Evolutionary conservation across 2,797 vertebrate genomes (phyloP).

Genomic region (Pitangus sulphuratus): DNA sequence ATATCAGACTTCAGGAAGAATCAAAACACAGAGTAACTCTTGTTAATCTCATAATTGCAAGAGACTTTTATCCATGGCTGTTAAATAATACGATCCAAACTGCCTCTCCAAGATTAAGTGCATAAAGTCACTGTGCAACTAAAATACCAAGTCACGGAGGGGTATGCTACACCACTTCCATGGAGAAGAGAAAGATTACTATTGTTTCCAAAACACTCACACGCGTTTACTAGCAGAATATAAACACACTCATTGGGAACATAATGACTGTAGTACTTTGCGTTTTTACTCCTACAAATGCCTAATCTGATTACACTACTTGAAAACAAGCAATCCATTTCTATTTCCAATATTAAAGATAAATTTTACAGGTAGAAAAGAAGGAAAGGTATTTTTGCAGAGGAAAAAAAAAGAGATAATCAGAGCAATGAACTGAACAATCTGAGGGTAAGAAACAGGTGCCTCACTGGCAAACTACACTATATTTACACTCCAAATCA

Average conservation of each 20-base stretch:
- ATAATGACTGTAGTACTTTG: not conserved
- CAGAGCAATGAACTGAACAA: not conserved
- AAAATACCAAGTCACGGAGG: constrained; percentile 25
- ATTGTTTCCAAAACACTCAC: not conserved
- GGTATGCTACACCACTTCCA: not conserved
- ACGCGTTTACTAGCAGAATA: not conserved
- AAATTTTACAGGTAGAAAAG: not conserved
- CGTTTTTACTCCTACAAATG: not conserved
- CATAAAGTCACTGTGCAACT: not conserved
- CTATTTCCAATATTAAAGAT: not conserved
- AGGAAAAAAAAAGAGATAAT: not conserved
- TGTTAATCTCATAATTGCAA: constrained; percentile 58
- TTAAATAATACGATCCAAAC: constrained; percentile 49
- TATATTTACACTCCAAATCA: not conserved
- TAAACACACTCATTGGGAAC: not conserved
- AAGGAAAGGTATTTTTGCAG: not conserved
- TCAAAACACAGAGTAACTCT: constrained; percentile 39
- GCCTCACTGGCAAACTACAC: not conserved
- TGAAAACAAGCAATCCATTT: not conserved
- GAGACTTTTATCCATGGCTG: constrained; percentile 55
- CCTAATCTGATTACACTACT: not conserved
- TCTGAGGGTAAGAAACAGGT: not conserved
- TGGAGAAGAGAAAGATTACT: not conserved
- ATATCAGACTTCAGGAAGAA: not conserved
- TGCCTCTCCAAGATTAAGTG: constrained; percentile 33